phyloP scores from a whole-genome alignment of 2,888 invertebrate genomes.

The Drosophila eohydei region DNA sequence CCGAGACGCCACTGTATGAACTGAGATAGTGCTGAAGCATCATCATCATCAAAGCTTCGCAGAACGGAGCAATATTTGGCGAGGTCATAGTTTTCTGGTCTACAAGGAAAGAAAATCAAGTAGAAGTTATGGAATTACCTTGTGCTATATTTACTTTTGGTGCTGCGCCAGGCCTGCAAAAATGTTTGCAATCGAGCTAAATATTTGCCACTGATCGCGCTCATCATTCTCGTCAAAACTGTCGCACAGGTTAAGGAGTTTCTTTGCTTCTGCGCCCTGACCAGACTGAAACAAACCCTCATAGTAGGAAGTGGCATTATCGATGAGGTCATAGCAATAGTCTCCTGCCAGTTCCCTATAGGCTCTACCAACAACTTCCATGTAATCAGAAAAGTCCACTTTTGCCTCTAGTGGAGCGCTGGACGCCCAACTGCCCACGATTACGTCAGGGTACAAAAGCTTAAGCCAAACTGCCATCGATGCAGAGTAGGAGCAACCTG shows the following conservation, averaged over 20 bases:
- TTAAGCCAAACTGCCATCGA: constrained; percentile 89
- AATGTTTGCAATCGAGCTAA: constrained; percentile 68
- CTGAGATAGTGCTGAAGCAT: constrained; percentile 55
- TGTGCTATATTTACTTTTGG: constrained; percentile 57
- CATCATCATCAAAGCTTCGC: constrained; percentile 48
- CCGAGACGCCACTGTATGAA: constrained; percentile 58
- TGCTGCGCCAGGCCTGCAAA: constrained; percentile 73
- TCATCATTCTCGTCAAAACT: constrained; percentile 55
- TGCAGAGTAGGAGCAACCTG: constrained; percentile 88
- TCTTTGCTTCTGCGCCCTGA: constrained; percentile 45
- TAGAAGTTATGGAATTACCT: rapidly evolving
- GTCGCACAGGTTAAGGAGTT: constrained; percentile 67
- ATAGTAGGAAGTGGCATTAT: constrained; percentile 61
- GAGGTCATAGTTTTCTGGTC: constrained; percentile 53
- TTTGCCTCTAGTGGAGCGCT: constrained; percentile 88
- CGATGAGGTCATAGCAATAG: constrained; percentile 67
- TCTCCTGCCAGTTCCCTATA: constrained; percentile 60
- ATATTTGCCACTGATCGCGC: constrained; percentile 68
- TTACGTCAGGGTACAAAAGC: constrained; percentile 87
- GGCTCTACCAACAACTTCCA: constrained; percentile 71
- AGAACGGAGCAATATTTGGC: constrained; percentile 51
- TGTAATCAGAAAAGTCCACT: constrained; percentile 85
- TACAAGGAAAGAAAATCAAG: not conserved
- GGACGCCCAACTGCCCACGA: constrained; percentile 87
- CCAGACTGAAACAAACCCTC: constrained; percentile 57